Conservation (phyloP, 2,888 invertebrate genomes). For the Aquatica leii region DNA sequence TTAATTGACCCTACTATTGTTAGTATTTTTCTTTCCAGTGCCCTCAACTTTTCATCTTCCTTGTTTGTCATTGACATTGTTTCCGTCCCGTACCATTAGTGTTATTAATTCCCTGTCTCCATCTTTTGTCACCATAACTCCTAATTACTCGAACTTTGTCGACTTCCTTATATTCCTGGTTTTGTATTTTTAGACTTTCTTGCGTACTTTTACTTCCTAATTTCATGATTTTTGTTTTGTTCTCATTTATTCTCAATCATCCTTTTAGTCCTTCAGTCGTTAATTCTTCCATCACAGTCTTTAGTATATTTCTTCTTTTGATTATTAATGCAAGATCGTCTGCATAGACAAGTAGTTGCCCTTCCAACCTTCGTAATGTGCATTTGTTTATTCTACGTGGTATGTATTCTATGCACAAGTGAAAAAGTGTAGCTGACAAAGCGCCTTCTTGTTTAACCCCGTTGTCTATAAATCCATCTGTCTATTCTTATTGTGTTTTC, state of each 20-base stretch:
- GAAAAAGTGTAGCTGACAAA: not conserved
- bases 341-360: not conserved
- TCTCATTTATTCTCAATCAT: not conserved
- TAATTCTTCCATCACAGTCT: not conserved
- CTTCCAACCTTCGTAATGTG: not conserved
- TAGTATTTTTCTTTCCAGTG: not conserved
- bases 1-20: not conserved
- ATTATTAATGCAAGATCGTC: too few relatives aligned
- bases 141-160: too few relatives aligned
- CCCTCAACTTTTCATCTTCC: too few relatives aligned
- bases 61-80: not conserved
- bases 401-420: too few relatives aligned
- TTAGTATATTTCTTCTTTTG: not conserved
- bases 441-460: not conserved
- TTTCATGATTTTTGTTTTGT: not conserved
- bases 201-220: not conserved
- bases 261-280: not conserved
- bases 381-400: not conserved
- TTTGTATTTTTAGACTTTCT: not conserved
- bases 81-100: not conserved
- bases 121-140: too few relatives aligned
- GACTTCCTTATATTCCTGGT: not conserved
- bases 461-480: not conserved
- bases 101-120: not conserved
- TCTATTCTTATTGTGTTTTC: not conserved